A percentile compares a stretch with the other conserved stretches of the same genome.
phyloP scores from a whole-genome alignment of 35 echinoderm and acorn worm genomes.

The Holothuria glaberrima region DNA sequence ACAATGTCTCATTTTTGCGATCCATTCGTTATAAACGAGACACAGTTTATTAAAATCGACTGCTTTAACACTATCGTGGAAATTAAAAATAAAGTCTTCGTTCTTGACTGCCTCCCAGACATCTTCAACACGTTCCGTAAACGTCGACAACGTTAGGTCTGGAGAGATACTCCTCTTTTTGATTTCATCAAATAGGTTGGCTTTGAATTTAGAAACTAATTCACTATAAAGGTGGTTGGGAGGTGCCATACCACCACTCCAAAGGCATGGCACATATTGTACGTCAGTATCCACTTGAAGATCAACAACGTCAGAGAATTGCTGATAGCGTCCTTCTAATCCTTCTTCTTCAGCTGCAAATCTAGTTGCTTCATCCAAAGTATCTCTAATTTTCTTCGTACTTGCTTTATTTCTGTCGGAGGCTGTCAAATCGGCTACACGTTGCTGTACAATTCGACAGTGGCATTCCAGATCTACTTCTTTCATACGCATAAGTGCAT shows the following conservation, averaged over 20 bases:
- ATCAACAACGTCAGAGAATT: conserved; percentile 18
- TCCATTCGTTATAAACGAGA: conserved; percentile 12
- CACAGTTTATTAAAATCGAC: conserved; percentile 37
- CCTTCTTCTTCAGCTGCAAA: conserved; percentile 32
- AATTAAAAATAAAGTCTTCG: conserved; percentile 40
- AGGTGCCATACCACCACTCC: conserved; percentile 7
- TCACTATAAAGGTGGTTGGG: conserved; percentile 26
- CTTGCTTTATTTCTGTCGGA: conserved; percentile 4
- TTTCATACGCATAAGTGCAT: conserved; percentile 38
- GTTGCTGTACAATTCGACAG: conserved; percentile 29
- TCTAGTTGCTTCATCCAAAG: background rate
- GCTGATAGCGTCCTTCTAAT: background rate
- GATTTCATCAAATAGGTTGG: background rate
- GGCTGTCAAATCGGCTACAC: conserved; percentile 3
- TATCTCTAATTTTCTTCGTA: background rate
- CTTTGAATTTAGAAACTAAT: background rate
- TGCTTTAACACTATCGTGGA: conserved; percentile 9
- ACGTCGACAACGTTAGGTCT: background rate
- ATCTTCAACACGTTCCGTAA: background rate
- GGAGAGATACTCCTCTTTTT: background rate
- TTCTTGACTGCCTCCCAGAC: background rate
- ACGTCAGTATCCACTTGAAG: background rate
- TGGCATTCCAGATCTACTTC: conserved; percentile 27
- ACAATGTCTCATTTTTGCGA: background rate
- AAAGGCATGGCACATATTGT: background rate